Base-by-base conservation (phyloP, 2,797 vertebrate species). In the Diplodus sargus region DNA sequence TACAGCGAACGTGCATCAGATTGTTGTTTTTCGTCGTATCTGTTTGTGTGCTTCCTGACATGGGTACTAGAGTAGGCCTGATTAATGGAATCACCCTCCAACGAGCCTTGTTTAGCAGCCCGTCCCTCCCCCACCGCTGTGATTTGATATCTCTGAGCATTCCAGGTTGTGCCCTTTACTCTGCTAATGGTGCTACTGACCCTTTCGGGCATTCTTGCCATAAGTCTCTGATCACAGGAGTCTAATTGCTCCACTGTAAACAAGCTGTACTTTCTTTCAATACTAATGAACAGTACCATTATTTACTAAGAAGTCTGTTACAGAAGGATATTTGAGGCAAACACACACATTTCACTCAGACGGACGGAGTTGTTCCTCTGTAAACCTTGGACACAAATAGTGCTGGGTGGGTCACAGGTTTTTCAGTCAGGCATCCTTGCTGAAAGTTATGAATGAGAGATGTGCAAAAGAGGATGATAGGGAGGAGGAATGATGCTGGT, bases 131-230 rank as follows among this genome's bases (percentile, higher is more conserved):
- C 91, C 72, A 53, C 54, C 3, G 4, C 52, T 70, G 89, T 77
- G 91, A 94, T 92, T 91, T 82, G 92, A 95, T 94, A 94, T 93
- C 91, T 89, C 47, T 48, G 67, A 90, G 90, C 91, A 92, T 95
- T 93, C 88, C 90, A 91, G 90, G 85, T 93, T 91, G 78, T 90
- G 92, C 82, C 90, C 93, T 93, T 92, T 91, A 89, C 89, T 91
- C 85, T 72, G 77, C 83, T 92, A 91, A 91, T 91, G 89, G 88
- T 85, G 83, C 88, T 79, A 57, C 87, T 87, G 89, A 93, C 86
- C 91, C 90, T 85, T 83, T 70, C 84, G 87, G 78, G 85, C 88
- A 92, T 94, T 93, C 87, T 83, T 83, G 59, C 62, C 0, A 8
- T 65, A 53, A 74, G 76, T 73, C 64, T 80, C 70, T 80, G 79